phyloP scores from a whole-genome alignment of 1,140 invertebrate genomes.

The Neodiprion pinetum region DNA sequence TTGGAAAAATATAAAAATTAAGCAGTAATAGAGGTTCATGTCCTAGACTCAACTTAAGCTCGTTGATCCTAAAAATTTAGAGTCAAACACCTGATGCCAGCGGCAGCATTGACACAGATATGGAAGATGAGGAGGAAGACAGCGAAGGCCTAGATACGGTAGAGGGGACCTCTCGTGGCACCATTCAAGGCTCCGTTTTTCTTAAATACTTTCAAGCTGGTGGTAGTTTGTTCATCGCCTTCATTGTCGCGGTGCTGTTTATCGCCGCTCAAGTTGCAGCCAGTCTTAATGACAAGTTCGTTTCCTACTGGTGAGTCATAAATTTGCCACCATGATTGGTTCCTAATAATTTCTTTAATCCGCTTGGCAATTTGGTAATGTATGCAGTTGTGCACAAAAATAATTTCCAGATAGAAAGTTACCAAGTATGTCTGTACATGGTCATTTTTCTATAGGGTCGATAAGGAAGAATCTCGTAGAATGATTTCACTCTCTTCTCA shows the following conservation, averaged over 20 bases:
- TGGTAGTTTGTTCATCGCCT: slow-evolving; percentile 61
- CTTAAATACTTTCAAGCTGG: slow-evolving; percentile 69
- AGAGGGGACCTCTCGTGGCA: slow-evolving; percentile 66
- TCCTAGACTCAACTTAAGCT: background rate
- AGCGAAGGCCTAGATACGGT: slow-evolving; percentile 60
- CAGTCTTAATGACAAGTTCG: slow-evolving; percentile 73
- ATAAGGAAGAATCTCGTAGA: slow-evolving; percentile 41
- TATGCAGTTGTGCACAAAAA: slow-evolving; percentile 43
- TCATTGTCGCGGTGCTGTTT: slow-evolving; percentile 63
- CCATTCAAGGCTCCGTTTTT: slow-evolving; percentile 69
- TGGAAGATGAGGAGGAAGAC: slow-evolving; percentile 66
- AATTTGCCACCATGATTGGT: background rate
- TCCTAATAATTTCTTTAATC: slow-evolving; percentile 20
- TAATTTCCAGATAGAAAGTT: slow-evolving; percentile 58
- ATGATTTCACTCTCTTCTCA: no score
- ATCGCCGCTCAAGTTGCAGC: slow-evolving; percentile 68
- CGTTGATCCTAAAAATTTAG: slow-evolving; percentile 21
- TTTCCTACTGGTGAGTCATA: slow-evolving; percentile 67
- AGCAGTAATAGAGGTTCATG: background rate
- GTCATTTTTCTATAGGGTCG: slow-evolving; percentile 60
- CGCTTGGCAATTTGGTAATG: slow-evolving; percentile 41
- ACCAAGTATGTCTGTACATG: slow-evolving; percentile 29
- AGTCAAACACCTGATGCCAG: slow-evolving; percentile 51
- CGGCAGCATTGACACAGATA: slow-evolving; percentile 45
- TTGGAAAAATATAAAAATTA: no score